Conservation (phyloP, 2,888 invertebrate genomes). For the Melanophora roralis region DNA sequence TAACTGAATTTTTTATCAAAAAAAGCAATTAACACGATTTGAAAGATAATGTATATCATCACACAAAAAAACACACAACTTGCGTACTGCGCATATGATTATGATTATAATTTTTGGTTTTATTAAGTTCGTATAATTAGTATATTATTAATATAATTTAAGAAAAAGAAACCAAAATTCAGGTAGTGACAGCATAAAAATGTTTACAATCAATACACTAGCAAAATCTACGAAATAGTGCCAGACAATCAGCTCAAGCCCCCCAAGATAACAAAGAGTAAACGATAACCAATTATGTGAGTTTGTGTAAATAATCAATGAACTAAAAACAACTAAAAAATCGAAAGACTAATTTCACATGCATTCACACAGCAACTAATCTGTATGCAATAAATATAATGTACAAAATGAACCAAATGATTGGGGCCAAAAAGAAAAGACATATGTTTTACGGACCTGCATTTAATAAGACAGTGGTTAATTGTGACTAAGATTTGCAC, state of each 20-base stretch:
- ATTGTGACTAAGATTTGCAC: too few species aligned
- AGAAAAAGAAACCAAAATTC: not conserved
- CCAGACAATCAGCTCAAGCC: conserved; percentile 26
- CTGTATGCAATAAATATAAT: too few species aligned
- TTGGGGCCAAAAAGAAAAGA: too few species aligned
- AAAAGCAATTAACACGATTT: conserved; percentile 48
- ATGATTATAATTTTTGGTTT: not conserved
- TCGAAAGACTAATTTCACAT: too few species aligned
- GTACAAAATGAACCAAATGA: too few species aligned
- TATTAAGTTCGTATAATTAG: not conserved
- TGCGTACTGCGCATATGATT: conserved; percentile 27
- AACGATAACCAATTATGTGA: not conserved
- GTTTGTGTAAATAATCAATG: not conserved
- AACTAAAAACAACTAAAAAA: not conserved
- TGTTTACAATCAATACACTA: not conserved
- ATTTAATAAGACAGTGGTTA: too few species aligned
- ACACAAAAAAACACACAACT: conserved; percentile 36
- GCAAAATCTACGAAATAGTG: too few species aligned
- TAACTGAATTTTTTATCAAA: conserved; percentile 27
- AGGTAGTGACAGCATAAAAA: not conserved
- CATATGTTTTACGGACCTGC: too few species aligned
- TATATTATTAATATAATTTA: too few species aligned
- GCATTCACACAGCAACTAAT: too few species aligned
- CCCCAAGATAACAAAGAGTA: not conserved
- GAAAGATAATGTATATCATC: conserved; percentile 37